Evolutionary conservation across 2,888 invertebrate genomes (phyloP), one percentile per base, ranked within the genome.

Genomic region (Monoplex corrugatus): DNA sequence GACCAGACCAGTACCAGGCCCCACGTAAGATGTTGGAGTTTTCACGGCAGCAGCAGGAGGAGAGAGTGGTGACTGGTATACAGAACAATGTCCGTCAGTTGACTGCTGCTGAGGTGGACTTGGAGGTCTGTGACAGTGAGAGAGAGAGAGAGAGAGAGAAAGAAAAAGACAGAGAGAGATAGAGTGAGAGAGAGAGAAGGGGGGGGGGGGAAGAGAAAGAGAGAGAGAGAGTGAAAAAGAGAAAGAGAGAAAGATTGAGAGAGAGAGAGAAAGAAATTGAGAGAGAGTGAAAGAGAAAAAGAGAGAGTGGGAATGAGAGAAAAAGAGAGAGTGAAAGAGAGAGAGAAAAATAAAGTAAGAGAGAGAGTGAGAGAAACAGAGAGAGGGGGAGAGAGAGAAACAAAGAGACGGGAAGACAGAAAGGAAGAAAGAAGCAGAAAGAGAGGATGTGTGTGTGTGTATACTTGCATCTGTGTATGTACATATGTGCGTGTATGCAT

Each of bases 11-110:
- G 92, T 94, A 94, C 91, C 94, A 94, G 8, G 93, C 95, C 35
- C 95, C 95, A 0, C 96, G 95, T 92, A 94, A 94, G 89, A 95
- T 96, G 96, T 90, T 96, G 16, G 95, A 95, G 91, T 96, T 96
- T 91, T 95, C 96, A 0, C 91, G 96, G 44, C 93, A 93, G 87
- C 93, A 95, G 45, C 96, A 96, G 89, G 96, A 96, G 89, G 94
- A 95, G 43, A 92, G 93, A 40, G 92, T 96, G 57, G 92, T 94
- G 5, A 92, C 95, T 83, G 93, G 93, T 45, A 95, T 95, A 57
- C 94, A 95, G 87, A 93, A 94, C n/a, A 94, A 95, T 57, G 93
- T 95, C 40, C 92, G 92, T 88, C 94, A 95, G 86, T 93, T 96
- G 44, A 94, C 94, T n/a, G 91, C 94, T 45, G 95, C 95, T 85